Evolutionary conservation across 1,140 invertebrate genomes (phyloP).

Genomic region (Drosophila pseudoobscura): DNA sequence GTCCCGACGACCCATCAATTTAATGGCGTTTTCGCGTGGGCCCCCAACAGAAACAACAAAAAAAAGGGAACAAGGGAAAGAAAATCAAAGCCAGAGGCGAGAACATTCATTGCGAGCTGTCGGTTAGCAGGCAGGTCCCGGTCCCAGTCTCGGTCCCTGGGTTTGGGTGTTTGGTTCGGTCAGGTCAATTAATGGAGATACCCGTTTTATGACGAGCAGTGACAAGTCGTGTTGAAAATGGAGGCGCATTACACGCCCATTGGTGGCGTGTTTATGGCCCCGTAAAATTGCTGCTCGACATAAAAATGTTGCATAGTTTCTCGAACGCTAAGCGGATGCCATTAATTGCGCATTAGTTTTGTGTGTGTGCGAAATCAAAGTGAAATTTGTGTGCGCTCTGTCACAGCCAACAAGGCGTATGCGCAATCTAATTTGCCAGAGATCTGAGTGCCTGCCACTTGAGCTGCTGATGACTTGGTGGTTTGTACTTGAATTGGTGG

Average conservation of each 20-base stretch:
- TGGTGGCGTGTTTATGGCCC: constrained; percentile 69
- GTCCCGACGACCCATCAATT: constrained; percentile 65
- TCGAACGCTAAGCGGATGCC: constrained; percentile 58
- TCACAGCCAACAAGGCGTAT: constrained; percentile 35
- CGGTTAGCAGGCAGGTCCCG: not conserved
- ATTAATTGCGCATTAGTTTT: constrained; percentile 66
- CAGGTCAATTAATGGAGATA: constrained; percentile 77
- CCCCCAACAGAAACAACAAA: not conserved
- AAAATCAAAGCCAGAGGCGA: constrained; percentile 64
- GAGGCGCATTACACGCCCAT: constrained; percentile 62
- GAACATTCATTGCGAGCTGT: constrained; percentile 19
- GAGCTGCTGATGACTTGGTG: constrained; percentile 5
- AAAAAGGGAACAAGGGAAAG: constrained; percentile 22
- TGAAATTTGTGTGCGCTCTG: constrained; percentile 18
- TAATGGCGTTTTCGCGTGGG: constrained; percentile 76
- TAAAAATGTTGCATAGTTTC: constrained; percentile 76
- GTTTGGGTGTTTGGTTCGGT: constrained; percentile 6
- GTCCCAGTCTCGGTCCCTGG: not conserved
- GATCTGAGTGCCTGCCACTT: constrained; percentile 2
- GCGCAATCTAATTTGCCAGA: constrained; percentile 47
- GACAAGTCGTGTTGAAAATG: constrained; percentile 71
- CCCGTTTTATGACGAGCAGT: constrained; percentile 75
- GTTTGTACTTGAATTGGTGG: constrained; percentile 13
- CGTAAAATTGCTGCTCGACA: constrained; percentile 61
- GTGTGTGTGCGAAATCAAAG: constrained; percentile 34